Conservation (phyloP, 2,888 invertebrate species). For the Drosophila lacicola region DNA sequence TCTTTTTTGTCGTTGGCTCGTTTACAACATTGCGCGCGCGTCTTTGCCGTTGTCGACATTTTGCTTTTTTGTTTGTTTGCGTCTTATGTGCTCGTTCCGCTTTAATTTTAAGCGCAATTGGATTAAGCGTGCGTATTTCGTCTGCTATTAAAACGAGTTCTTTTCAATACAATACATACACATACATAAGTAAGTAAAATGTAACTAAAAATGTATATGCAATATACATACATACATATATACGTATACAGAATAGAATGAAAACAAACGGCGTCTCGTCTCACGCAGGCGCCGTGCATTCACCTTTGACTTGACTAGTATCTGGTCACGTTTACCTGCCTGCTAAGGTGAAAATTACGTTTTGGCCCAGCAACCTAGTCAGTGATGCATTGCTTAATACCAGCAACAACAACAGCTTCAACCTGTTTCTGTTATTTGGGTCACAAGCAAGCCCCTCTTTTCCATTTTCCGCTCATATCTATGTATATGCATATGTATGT, state of each 20-base stretch:
- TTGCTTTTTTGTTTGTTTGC: slow-evolving; percentile 49
- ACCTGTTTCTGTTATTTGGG: slow-evolving; percentile 63
- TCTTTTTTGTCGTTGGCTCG: slow-evolving; percentile 53
- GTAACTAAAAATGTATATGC: slow-evolving; percentile 10
- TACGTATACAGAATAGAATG: slow-evolving; percentile 15
- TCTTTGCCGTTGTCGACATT: slow-evolving; percentile 36
- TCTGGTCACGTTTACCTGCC: slow-evolving; percentile 13
- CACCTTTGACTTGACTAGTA: slow-evolving; percentile 29
- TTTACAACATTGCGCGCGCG: slow-evolving; percentile 67
- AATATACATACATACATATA: slow-evolving; percentile 1
- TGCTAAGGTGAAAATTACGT: slow-evolving; percentile 18
- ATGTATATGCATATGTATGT: background rate
- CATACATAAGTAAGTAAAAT: slow-evolving; percentile 45
- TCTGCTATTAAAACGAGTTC: slow-evolving; percentile 40
- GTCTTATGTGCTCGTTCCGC: slow-evolving; percentile 30
- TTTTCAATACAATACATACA: slow-evolving; percentile 15
- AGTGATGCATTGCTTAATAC: slow-evolving; percentile 38
- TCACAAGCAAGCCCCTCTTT: slow-evolving; percentile 59
- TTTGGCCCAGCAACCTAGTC: slow-evolving; percentile 47
- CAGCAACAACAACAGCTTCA: slow-evolving; percentile 27
- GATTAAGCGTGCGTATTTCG: slow-evolving; percentile 39
- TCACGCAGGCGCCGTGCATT: slow-evolving; percentile 56
- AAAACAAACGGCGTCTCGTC: slow-evolving; percentile 21
- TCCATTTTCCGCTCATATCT: slow-evolving; percentile 41
- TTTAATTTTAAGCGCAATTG: slow-evolving; percentile 42